A percentile compares a stretch with the other conserved stretches of the same genome.
Evolutionary conservation across 2,888 invertebrate genomes (phyloP).

Genomic region (Adelphocoris suturalis): DNA sequence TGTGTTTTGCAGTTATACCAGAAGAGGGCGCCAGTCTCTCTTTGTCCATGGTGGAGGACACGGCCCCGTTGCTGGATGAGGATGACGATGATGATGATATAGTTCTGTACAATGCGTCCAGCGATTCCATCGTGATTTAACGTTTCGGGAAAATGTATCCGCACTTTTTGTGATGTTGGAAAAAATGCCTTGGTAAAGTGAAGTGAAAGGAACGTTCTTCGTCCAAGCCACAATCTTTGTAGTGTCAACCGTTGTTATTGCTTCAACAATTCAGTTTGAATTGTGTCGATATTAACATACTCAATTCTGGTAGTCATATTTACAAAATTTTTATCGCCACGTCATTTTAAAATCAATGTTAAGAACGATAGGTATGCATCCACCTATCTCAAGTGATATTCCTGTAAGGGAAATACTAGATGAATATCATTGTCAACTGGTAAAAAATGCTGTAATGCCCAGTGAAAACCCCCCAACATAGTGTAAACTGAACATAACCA

Average conservation of each 20-base stretch:
- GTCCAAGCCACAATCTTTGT: neutral
- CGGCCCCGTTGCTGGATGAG: constrained; percentile 66
- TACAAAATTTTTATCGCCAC: no score
- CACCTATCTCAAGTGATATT: no score
- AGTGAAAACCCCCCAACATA: no score
- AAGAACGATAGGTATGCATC: no score
- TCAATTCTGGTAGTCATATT: no score
- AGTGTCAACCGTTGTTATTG: neutral
- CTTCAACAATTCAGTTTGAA: neutral
- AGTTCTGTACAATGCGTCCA: constrained; percentile 71
- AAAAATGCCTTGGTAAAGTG: neutral
- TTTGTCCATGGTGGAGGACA: constrained; percentile 48
- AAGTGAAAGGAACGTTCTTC: constrained; percentile 23
- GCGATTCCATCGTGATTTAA: constrained; percentile 61
- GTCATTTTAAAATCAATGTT: no score
- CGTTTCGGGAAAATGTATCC: neutral
- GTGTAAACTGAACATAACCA: no score
- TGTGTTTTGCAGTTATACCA: constrained; percentile 59
- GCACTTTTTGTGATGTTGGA: neutral
- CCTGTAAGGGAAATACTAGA: no score
- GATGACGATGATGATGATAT: constrained; percentile 64
- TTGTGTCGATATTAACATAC: neutral
- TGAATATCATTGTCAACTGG: no score
- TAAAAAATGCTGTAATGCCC: no score
- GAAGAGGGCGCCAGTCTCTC: constrained; percentile 40